Base-by-base conservation (phyloP, 2,797 vertebrate species). In the Myoxocephalus aenaeus region DNA sequence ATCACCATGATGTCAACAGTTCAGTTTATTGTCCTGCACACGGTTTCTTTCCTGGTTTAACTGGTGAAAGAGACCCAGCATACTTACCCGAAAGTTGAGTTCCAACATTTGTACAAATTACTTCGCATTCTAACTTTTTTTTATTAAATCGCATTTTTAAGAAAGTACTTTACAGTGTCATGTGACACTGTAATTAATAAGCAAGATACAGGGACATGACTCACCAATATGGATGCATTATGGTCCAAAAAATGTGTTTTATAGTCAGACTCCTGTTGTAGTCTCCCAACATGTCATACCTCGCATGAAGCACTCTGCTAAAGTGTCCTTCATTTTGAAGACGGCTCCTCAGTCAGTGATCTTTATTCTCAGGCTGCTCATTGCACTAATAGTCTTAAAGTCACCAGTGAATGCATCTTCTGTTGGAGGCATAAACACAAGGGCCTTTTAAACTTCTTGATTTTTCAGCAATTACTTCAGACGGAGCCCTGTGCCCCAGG, bases 311-410 rank as follows among this genome's bases (percentile, higher is more conserved):
- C 42, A 46, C 58, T 70, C 22, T 54, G 57, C 9, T 68, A n/a
- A 62, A 76, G 65, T 32, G 29, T 67, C 38, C 62, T 77, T 77
- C 50, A 67, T 50, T 58, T 13, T 48, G 34, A 50, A 70, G 56
- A 79, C 48, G 44, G 25, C 22, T 61, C 44, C 68, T 65, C 1
- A 57, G 40, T 50, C 69, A 15, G 48, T 77, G 56, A 65, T 79
- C 59, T 36, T 61, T 68, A 40, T 18, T 56, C 59, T 54, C 65
- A 44, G n/a, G 29, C 54, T 65, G 51, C 36, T 74, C 61, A 54
- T 75, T 71, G 73, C 2, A 61, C 8, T 59, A 56, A 50, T 73
- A 46, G 12, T 58, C 18, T 66, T 62, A 61, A 74, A 70, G 32
- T 64, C 63, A 53, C 20, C 27, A 27, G 25, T 29, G 22, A 53